Percentiles rank a stretch among this genome's conserved stretches.
Evolutionary conservation across 2,888 invertebrate species (phyloP).

Genomic region (Scaptomyza reducta): DNA sequence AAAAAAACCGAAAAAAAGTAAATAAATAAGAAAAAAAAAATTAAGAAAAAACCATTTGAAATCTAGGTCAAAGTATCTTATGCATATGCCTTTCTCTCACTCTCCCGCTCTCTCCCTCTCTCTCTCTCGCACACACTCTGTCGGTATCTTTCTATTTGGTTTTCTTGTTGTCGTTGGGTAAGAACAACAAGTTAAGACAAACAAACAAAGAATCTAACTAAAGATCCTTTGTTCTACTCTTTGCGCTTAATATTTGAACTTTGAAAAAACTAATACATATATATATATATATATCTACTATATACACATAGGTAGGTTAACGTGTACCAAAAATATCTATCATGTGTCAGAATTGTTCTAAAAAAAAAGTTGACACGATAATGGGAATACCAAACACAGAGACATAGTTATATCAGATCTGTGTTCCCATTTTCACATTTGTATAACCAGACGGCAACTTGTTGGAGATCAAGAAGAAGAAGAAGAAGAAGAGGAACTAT

Average conservation of each 20-base stretch:
- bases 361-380: slow-evolving; percentile 42
- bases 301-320: neutral
- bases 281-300: neutral
- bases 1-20: slow-evolving; percentile 30
- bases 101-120: neutral
- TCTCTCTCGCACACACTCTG: neutral
- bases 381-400: slow-evolving; percentile 21
- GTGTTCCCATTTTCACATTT: slow-evolving; percentile 18
- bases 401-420: slow-evolving; percentile 6
- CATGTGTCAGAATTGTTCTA: slow-evolving; percentile 51
- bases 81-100: slow-evolving; percentile 32
- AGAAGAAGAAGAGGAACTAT: neutral
- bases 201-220: slow-evolving; percentile 36
- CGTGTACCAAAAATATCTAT: slow-evolving; percentile 25
- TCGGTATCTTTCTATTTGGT: slow-evolving; percentile 1
- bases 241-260: slow-evolving; percentile 13
- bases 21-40: slow-evolving; percentile 40
- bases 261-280: neutral
- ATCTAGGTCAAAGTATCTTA: slow-evolving; percentile 78
- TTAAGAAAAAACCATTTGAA: slow-evolving; percentile 57
- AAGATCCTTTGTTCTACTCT: slow-evolving; percentile 50
- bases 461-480: neutral
- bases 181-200: slow-evolving; percentile 19
- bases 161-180: slow-evolving; percentile 18
- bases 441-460: neutral